Conservation (phyloP, 1,140 invertebrate genomes). For the Drosophila malerkotliana region DNA sequence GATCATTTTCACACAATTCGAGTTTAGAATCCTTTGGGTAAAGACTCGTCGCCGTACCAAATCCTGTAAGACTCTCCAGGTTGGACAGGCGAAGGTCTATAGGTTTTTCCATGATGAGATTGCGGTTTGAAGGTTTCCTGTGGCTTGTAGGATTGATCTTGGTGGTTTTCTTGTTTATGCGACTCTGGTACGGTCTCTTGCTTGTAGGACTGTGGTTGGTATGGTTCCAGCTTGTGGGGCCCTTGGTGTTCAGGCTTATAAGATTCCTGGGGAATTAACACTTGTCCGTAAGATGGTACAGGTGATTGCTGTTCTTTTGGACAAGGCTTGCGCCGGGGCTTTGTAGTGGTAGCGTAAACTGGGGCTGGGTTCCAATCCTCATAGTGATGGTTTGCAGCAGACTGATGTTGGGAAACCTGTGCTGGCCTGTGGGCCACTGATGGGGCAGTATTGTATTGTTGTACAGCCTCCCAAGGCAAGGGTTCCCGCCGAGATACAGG, state of each 20-base stretch:
- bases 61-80: conserved; percentile 19
- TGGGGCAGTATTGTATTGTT: conserved; percentile 8
- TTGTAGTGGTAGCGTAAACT: not conserved
- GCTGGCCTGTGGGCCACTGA: not conserved
- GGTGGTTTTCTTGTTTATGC: not conserved
- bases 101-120: conserved; percentile 1
- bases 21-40: conserved; percentile 27
- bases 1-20: not conserved
- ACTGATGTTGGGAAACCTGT: conserved; percentile 1
- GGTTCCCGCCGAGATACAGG: conserved; percentile 44
- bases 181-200: not conserved
- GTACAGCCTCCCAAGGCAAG: conserved; percentile 53
- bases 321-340: conserved; percentile 10
- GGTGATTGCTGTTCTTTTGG: not conserved
- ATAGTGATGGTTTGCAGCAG: conserved; percentile 15
- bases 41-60: conserved; percentile 36
- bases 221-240: not conserved
- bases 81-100: conserved; percentile 7
- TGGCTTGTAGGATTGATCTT: not conserved
- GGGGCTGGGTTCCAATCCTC: conserved; percentile 16
- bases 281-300: not conserved
- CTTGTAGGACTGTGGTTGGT: not conserved
- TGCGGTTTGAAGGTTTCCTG: not conserved
- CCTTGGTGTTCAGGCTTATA: not conserved
- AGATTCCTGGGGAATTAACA: not conserved